Conservation (phyloP, 2,888 invertebrate species). For the Lithophane leautieri region DNA sequence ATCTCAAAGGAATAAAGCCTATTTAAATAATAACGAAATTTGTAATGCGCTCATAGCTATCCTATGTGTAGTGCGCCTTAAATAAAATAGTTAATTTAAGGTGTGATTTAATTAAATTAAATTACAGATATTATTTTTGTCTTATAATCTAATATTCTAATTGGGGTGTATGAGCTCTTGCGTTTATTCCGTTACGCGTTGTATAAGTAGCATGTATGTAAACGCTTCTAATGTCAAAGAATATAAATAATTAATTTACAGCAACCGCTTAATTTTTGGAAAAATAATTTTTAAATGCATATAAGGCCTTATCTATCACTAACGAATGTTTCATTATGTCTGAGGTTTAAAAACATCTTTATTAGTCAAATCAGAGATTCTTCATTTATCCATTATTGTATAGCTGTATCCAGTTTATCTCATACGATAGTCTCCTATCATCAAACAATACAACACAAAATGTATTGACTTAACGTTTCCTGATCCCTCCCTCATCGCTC, state of each 20-base stretch:
- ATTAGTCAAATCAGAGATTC: not conserved
- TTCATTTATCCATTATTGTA: not conserved
- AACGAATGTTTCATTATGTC: not conserved
- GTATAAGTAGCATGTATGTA: too few relatives aligned
- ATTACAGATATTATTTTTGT: too few relatives aligned
- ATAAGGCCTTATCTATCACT: not conserved
- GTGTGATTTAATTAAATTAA: too few relatives aligned
- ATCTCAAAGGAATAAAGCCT: too few relatives aligned
- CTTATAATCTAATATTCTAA: too few relatives aligned
- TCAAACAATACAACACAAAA: conserved; percentile 25
- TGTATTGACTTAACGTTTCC: conserved; percentile 39
- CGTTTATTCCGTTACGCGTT: too few relatives aligned
- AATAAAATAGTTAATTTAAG: too few relatives aligned
- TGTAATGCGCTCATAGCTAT: too few relatives aligned
- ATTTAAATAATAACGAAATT: too few relatives aligned
- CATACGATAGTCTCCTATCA: conserved; percentile 3
- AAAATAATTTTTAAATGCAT: not conserved
- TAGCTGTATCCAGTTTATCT: not conserved
- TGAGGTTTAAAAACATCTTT: not conserved
- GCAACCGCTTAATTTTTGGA: not conserved
- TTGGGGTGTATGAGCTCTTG: too few relatives aligned
- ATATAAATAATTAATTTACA: not conserved
- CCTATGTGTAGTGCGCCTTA: too few relatives aligned
- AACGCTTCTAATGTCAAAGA: not conserved
- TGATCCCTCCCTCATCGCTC: conserved; percentile 12